Evolutionary conservation across 2,113 vertebrate genomes (phyloP).

Genomic region (Melanocharis versteri): DNA sequence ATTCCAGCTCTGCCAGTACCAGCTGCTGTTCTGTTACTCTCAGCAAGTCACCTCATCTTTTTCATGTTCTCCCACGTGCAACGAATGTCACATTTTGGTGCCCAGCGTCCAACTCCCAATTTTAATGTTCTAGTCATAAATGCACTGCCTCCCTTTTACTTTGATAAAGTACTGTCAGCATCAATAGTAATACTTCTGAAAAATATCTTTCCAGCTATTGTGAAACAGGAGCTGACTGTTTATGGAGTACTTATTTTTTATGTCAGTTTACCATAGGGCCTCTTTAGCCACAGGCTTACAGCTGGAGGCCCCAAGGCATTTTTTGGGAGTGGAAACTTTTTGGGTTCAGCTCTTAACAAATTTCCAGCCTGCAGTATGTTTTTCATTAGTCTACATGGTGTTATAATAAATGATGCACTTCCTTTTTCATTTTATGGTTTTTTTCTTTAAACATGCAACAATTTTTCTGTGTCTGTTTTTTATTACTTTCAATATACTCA

Average conservation of each 20-base stretch:
- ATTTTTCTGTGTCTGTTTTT: conserved; percentile 40
- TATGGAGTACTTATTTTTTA: conserved; percentile 41
- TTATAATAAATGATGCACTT: conserved; percentile 64
- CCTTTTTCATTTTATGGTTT: conserved; percentile 44
- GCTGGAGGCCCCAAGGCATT: conserved; percentile 18
- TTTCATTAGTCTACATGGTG: conserved; percentile 57
- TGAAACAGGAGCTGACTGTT: conserved; percentile 44
- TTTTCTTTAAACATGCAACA: conserved; percentile 37
- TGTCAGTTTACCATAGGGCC: conserved; percentile 51
- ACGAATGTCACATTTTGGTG: background rate
- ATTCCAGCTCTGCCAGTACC: background rate
- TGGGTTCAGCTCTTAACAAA: conserved; percentile 42
- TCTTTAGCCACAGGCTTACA: conserved; percentile 16
- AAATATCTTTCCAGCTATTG: conserved; percentile 1
- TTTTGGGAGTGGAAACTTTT: conserved; percentile 46
- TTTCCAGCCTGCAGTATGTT: conserved; percentile 55
- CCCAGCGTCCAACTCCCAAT: background rate
- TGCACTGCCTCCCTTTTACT: background rate
- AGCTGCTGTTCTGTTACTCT: background rate
- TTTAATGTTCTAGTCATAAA: background rate
- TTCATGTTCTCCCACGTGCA: background rate
- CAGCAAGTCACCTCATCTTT: background rate
- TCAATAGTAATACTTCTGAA: background rate
- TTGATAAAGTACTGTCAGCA: background rate
- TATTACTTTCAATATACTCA: conserved; percentile 4